Base-by-base conservation (phyloP, 2,888 invertebrate genomes). In the Ferdinandea cuprea region DNA sequence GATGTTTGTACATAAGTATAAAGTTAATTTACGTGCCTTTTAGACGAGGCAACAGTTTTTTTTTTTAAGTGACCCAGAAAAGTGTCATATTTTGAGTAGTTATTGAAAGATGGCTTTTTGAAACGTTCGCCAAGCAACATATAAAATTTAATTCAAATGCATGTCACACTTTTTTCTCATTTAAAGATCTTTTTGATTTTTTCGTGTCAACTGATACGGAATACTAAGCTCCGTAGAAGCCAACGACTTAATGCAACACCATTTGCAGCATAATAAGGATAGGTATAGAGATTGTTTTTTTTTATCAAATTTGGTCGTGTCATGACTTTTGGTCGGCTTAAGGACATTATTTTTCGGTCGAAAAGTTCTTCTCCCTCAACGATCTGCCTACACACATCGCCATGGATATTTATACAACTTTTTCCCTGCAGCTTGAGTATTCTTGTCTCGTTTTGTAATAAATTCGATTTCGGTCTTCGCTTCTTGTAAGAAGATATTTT, bases 381-480 rank as follows among this genome's bases (percentile, higher is more conserved):
- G 2, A 19, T 35, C 7, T 44, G n/a, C n/a, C n/a, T 40, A 25
- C n/a, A 11, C 5, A 7, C 17, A 13, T n/a, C 19, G 13, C 13
- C 8, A 3, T 25, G 28, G 32, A 32, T 28, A 25, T 48, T 8
- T 7, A 32, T 52, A 32, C 17, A 8, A 25, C 2, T 15, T n/a
- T 28, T 21, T 21, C 19, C 46, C 13, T 68, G 35, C 35, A 25
- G 13, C 68, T 17, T 46, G n/a, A 56, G 44, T 17, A 25, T 58
- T 32, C 28, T 58, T 35, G 25, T 58, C 17, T 19, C 21, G 32
- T 56, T n/a, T 69, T 35, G 21, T 58, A 69, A 69, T 69, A 69
- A 69, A 69, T 69, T 56, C 46, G 56, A 69, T 69, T n/a, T 58
- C 48, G 35, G 46, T 69, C 46, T 37, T 9, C 35, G n/a, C 5